Conservation (phyloP, 2,113 vertebrate genomes). For the Catharus fuscescens region DNA sequence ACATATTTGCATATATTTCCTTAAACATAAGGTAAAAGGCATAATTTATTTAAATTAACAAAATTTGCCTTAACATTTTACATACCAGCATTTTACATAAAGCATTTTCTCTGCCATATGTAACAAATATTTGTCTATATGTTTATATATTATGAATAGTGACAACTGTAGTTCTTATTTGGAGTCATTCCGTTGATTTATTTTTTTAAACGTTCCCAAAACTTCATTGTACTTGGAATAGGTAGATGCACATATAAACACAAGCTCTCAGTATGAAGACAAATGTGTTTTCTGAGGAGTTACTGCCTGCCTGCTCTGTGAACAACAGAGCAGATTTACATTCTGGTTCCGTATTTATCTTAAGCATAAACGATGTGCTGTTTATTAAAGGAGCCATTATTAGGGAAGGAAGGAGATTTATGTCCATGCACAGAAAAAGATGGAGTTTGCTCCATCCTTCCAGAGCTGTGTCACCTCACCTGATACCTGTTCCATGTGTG, state of each 20-base stretch:
- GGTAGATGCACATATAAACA: neutral
- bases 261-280: neutral
- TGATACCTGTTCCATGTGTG: rapidly evolving
- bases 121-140: neutral
- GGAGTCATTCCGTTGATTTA: neutral
- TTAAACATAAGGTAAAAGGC: neutral
- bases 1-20: neutral
- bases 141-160: neutral
- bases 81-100: neutral
- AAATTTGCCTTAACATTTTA: neutral
- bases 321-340: neutral
- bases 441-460: neutral
- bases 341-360: neutral
- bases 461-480: neutral
- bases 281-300: neutral
- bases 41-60: neutral
- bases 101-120: neutral
- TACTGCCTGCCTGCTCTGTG: neutral
- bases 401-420: neutral
- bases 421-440: neutral
- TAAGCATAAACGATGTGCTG: neutral
- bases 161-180: neutral
- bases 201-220: neutral
- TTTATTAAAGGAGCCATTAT: neutral
- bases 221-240: neutral